phyloP scores from a whole-genome alignment of 2,797 vertebrate genomes.

The Jordanella pulchra region DNA sequence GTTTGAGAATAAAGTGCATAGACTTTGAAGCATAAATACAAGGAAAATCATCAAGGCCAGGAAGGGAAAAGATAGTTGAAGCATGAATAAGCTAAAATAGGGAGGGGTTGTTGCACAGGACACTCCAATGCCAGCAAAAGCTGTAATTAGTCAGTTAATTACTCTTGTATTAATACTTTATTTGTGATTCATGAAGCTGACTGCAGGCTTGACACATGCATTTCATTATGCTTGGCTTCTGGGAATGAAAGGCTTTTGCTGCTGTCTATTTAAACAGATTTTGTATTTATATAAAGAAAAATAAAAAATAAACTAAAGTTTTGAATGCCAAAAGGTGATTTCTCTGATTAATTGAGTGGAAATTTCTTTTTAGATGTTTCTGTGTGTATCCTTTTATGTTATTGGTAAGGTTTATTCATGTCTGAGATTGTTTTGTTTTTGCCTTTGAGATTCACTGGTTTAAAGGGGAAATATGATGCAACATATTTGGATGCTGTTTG shows the following conservation, averaged over 20 bases:
- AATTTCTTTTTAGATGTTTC: not conserved
- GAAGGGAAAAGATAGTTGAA: conserved; percentile 24
- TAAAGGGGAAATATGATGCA: not conserved
- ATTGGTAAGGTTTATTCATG: not conserved
- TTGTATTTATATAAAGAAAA: not conserved
- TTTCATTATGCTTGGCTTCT: conserved; percentile 64
- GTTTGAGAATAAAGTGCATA: conserved; percentile 30
- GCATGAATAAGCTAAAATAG: conserved; percentile 9
- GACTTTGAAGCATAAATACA: conserved; percentile 13
- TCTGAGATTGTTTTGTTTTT: not conserved
- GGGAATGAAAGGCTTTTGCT: conserved; percentile 46
- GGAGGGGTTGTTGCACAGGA: conserved; percentile 35
- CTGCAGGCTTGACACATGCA: conserved; percentile 56
- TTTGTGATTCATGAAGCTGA: conserved; percentile 71
- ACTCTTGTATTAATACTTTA: conserved; percentile 71
- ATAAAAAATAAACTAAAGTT: conserved; percentile 11
- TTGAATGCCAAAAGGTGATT: conserved; percentile 1
- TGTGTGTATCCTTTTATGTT: not conserved
- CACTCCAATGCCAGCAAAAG: conserved; percentile 46
- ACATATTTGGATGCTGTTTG: too few species aligned
- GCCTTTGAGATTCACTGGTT: not conserved
- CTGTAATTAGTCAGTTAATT: conserved; percentile 68
- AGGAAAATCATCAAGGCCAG: conserved; percentile 20
- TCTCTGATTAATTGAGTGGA: not conserved
- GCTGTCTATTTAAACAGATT: conserved; percentile 20